A percentile compares a stretch with the other conserved stretches of the same genome.
Conservation (phyloP, 2,888 invertebrate genomes). For the Tachina fera region DNA sequence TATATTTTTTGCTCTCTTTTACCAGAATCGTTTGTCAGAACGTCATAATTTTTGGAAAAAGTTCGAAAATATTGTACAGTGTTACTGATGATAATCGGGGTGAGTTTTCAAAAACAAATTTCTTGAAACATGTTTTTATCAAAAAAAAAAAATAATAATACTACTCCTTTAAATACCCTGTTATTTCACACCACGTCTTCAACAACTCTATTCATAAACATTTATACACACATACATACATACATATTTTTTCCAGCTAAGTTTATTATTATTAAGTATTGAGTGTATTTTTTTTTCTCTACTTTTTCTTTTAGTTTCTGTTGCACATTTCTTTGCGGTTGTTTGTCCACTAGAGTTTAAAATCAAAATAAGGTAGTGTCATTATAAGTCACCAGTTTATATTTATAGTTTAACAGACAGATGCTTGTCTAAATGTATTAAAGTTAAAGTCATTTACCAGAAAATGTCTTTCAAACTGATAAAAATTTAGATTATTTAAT, state of each 20-base stretch:
- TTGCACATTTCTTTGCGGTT: conserved; percentile 45
- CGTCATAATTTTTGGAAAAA: too few species aligned
- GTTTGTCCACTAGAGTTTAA: conserved; percentile 58
- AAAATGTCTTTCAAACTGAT: conserved; percentile 65
- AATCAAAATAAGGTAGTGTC: conserved; percentile 65
- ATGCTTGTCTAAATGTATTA: conserved; percentile 71
- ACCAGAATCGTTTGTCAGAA: too few species aligned
- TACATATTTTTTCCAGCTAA: conserved; percentile 19
- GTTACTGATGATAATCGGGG: too few species aligned
- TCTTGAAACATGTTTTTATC: too few species aligned
- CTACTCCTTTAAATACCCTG: conserved; percentile 18
- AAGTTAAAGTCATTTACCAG: conserved; percentile 69
- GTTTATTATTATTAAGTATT: conserved; percentile 38
- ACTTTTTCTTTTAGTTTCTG: neutral
- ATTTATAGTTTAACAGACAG: conserved; percentile 69
- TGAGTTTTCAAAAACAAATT: too few species aligned
- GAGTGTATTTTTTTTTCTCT: neutral
- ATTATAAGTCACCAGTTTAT: conserved; percentile 67
- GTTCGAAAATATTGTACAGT: too few species aligned
- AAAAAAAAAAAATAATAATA: too few species aligned
- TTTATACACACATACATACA: conserved; percentile 9
- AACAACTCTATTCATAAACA: conserved; percentile 45
- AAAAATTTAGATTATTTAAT: conserved; percentile 55
- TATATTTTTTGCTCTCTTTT: too few species aligned
- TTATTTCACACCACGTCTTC: conserved; percentile 22